Base-by-base conservation (phyloP, 2,888 invertebrate species). In the Limnephilus lunatus region DNA sequence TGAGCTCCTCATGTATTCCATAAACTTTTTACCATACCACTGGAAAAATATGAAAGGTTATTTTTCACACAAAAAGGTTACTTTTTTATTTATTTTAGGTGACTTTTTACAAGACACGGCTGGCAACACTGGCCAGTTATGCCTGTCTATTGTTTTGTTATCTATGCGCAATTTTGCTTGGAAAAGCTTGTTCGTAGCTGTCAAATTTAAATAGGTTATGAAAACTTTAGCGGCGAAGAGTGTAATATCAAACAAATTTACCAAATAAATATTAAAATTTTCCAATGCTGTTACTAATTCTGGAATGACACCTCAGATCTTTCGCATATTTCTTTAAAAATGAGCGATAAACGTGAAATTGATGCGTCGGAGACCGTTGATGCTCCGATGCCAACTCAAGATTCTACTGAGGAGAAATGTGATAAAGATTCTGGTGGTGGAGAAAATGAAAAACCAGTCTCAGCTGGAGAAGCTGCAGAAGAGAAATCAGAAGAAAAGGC, bases 171-270 rank as follows among this genome's bases (percentile, higher is more conserved):
- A 68, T 68, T 68, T 68, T 68, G 68, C 68, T 68, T 68, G 68
- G 83, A 83, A 83, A 35, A 39, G 83, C 83, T 53, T 87, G 86
- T 86, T 39, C 68, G 48, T 30, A 87, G 48, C 87, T 87, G 88
- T 89, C 81, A 89, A 89, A 89, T 35, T 89, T 80, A 19, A 80
- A 35, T 89, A 89, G 88, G 88, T 89, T 89, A 89, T 89, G 80
- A 89, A 89, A 25, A 80, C 88, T 89, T 87, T 31, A 32, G 68
- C 32, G 88, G 80, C 35, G 88, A 32, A 80, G n/a, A 48, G 81
- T 80, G 35, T 3, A 89, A 35, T 31, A 89, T 89, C 44, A 80
- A 89, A 89, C 80, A 89, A 19, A 35, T 87, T 48, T n/a, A 68
- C 48, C 48, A 32, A 68, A 35, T 35, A 25, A 83, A 32, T 39